These are phyloP conservation scores for Brachionichthys hirsutus DNA, from an alignment of 2,113 vertebrate genomes.

Conservation along the genomic window DNA sequence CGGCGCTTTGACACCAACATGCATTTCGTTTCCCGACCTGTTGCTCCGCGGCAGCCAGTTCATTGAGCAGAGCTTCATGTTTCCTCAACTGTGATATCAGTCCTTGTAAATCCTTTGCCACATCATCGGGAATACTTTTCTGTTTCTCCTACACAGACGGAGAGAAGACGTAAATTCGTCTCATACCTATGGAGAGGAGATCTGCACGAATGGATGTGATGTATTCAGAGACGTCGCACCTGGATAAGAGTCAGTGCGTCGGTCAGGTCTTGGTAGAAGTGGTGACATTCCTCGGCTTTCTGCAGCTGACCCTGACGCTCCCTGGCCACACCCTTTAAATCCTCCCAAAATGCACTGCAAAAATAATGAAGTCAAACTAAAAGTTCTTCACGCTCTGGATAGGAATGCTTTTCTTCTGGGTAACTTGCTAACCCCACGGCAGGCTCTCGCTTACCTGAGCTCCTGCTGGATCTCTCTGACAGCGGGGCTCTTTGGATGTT, in stretches of 20 bases:
- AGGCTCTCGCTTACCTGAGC: slow-evolving; percentile 73
- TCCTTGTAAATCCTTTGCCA: slow-evolving; percentile 82
- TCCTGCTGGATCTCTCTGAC: slow-evolving; percentile 74
- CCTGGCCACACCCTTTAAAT: slow-evolving; percentile 75
- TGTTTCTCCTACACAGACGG: slow-evolving; percentile 78
- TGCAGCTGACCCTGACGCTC: slow-evolving; percentile 71
- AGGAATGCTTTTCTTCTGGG: too few species aligned
- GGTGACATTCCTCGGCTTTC: slow-evolving; percentile 76
- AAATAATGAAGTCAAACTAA: neutral
- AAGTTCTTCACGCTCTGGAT: too few species aligned
- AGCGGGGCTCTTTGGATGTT: slow-evolving; percentile 69
- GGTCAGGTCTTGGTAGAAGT: slow-evolving; percentile 78
- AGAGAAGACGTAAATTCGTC: too few species aligned
- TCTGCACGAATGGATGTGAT: neutral
- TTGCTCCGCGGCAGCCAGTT: slow-evolving; percentile 77
- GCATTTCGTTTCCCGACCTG: slow-evolving; percentile 74
- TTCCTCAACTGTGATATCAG: slow-evolving; percentile 83
- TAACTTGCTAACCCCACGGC: too few species aligned
- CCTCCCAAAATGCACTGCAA: slow-evolving; percentile 82
- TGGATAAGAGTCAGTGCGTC: slow-evolving; percentile 82
- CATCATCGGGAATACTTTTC: slow-evolving; percentile 81
- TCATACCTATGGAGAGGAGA: neutral
- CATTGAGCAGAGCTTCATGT: slow-evolving; percentile 80
- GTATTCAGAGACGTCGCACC: slow-evolving; percentile 59
- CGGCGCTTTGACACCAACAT: too few species aligned